Base-by-base conservation (phyloP, 2,888 invertebrate genomes). In the Branchipolynoe longqiensis region DNA sequence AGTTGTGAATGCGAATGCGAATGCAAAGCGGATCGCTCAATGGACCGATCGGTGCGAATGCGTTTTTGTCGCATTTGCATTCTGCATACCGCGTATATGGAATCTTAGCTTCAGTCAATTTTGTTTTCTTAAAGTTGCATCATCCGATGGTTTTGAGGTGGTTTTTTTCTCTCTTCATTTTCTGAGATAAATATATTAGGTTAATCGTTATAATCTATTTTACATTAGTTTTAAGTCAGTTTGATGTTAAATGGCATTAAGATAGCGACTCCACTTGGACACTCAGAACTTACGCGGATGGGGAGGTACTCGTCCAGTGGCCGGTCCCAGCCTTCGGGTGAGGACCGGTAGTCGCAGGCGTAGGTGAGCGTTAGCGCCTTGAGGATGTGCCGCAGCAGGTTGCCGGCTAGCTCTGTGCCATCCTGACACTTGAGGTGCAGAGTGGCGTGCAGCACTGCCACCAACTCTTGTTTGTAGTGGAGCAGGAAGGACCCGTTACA, bases 251-350 rank as follows among this genome's bases (percentile, higher is more conserved):
- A n/a, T n/a, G n/a, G n/a, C n/a, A n/a, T n/a, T n/a, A n/a, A n/a
- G n/a, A n/a, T n/a, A n/a, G n/a, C n/a, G n/a, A n/a, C n/a, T n/a
- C n/a, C n/a, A n/a, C n/a, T n/a, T n/a, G n/a, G 48, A 48, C 48
- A 48, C 48, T 48, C 8, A 48, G 48, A 18, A 73, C 88, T 90
- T 91, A 95, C 95, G 93, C 95, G 92, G 83, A 97, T 95, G 14
- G 97, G 96, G 69, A 97, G 94, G 94, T 96, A 96, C 85, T 96
- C 95, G 86, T 95, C 94, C 0, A 96, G 94, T 0, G 96, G 96
- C 58, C 94, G 94, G 31, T 95, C 95, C 90, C 95, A 96, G 87
- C 96, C 95, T 31, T 94, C 94, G 0, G 95, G 93, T 0, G 95
- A 95, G 91, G 96, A 96, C 89, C 95, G 94, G 94, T 95, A 95